Percentiles rank a stretch among this genome's conserved stretches.
These are phyloP conservation scores for Zaprionus ornatus DNA, from an alignment of 1,140 invertebrate genomes.

Conservation along the genomic window DNA sequence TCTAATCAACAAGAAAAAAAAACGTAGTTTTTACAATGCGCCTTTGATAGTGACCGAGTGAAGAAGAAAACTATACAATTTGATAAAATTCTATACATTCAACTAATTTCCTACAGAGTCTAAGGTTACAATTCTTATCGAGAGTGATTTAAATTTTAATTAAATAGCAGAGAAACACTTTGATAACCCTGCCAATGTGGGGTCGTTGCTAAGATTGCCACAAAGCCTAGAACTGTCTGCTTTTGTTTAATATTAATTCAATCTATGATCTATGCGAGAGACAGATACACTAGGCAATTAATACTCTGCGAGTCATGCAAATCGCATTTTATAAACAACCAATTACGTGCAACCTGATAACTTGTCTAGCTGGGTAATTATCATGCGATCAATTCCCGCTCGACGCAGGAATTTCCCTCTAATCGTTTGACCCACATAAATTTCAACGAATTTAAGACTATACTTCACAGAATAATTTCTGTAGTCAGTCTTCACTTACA, in stretches of 20 bases:
- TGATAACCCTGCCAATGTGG: constrained; percentile 2
- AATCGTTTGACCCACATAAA: neutral
- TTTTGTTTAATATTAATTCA: neutral
- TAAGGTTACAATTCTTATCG: constrained; percentile 14
- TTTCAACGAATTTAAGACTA: too few relatives aligned
- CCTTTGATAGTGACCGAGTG: neutral
- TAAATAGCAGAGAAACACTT: constrained; percentile 12
- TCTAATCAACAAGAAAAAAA: constrained; percentile 51
- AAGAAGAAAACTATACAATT: neutral
- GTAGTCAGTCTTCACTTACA: too few relatives aligned
- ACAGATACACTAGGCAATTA: neutral
- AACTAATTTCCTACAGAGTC: neutral
- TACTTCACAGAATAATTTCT: too few relatives aligned
- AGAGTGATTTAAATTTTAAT: constrained; percentile 29
- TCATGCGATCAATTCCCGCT: neutral
- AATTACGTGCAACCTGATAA: constrained; percentile 11
- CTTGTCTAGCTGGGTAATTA: constrained; percentile 21
- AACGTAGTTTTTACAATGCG: constrained; percentile 28
- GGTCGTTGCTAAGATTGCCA: constrained; percentile 1
- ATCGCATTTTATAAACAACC: constrained; percentile 20
- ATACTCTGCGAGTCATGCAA: constrained; percentile 8
- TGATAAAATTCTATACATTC: neutral
- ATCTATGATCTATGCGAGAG: neutral
- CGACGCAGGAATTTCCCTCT: neutral
- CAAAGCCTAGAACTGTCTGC: neutral